Evolutionary conservation across 1,140 invertebrate genomes (phyloP), one percentile per base, ranked within the genome.

Genomic region (Drosophila novamexicana): DNA sequence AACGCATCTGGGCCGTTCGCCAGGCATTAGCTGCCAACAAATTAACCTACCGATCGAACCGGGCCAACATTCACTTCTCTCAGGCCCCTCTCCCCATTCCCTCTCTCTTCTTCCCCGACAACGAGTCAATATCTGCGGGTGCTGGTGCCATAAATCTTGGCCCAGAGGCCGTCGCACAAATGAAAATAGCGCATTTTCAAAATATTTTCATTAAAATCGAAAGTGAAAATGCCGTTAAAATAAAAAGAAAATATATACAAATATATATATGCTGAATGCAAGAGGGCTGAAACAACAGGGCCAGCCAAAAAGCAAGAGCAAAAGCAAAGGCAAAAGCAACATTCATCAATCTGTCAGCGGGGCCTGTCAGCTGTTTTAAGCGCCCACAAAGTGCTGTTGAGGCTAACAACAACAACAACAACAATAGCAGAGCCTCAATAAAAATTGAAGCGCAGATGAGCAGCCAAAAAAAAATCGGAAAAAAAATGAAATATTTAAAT

Each of bases 291-390:
- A 66, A 73, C 54, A 75, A 75, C 59, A 75, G 73, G 22, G 40
- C 12, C 61, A 42, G 42, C 42, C 32, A 22, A 12, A 37, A 3
- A 22, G 22, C 22, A 22, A 22, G 5, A 29, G 22, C 22, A 29
- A 29, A 29, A 5, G 22, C 22, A 29, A 5, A 29, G 40, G 34
- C 4, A 50, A 74, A 45, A 66, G 77, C 81, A 84, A 84, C 84
- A 88, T 88, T 89, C 84, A 88, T 88, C 84, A 88, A 88, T 88
- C 84, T 88, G 84, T 88, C 84, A 88, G 84, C 89, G 77, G 84
- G 84, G 84, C 80, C 84, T 88, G 84, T 88, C 84, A 88, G 84
- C 84, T 88, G 84, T 80, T 88, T 88, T 84, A 88, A 88, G 84
- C 84, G 81, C 84, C 84, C 84, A 75, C 84, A 88, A 88, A 88